Evolutionary conservation across 2,888 invertebrate genomes (phyloP).

Genomic region (Heteromurus nitidus): DNA sequence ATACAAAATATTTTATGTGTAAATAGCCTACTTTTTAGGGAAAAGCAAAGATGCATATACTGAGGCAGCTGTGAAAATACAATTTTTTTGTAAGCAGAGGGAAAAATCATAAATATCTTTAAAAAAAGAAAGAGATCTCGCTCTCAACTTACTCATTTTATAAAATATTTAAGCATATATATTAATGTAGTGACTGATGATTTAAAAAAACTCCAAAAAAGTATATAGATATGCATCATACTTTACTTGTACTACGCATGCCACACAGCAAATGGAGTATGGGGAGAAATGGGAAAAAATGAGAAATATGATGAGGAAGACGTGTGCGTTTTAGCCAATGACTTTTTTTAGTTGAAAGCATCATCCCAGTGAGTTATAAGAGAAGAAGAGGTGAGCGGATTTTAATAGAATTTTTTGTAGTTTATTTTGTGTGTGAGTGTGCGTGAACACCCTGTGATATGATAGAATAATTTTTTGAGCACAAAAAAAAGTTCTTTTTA

Average conservation of each 20-base stretch:
- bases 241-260: too few relatives aligned
- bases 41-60: not conserved
- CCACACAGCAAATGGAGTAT: not conserved
- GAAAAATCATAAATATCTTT: too few relatives aligned
- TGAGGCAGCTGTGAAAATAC: slow-evolving; percentile 59
- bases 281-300: slow-evolving; percentile 51
- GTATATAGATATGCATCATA: not conserved
- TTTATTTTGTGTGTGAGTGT: slow-evolving; percentile 66
- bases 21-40: not conserved
- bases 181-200: slow-evolving; percentile 36
- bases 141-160: slow-evolving; percentile 55
- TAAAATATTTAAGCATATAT: too few relatives aligned
- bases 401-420: slow-evolving; percentile 10
- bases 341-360: not conserved
- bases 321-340: too few relatives aligned
- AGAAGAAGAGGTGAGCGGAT: not conserved
- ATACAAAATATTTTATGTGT: not conserved
- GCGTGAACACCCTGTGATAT: slow-evolving; percentile 73
- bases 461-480: slow-evolving; percentile 35
- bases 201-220: not conserved
- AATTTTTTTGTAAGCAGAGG: slow-evolving; percentile 21
- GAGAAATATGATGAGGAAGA: slow-evolving; percentile 22
- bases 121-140: slow-evolving; percentile 54
- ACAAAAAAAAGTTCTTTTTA: slow-evolving; percentile 8
- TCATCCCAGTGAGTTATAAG: slow-evolving; percentile 49